phyloP scores from a whole-genome alignment of 2,113 vertebrate genomes.

The Columbina picui region DNA sequence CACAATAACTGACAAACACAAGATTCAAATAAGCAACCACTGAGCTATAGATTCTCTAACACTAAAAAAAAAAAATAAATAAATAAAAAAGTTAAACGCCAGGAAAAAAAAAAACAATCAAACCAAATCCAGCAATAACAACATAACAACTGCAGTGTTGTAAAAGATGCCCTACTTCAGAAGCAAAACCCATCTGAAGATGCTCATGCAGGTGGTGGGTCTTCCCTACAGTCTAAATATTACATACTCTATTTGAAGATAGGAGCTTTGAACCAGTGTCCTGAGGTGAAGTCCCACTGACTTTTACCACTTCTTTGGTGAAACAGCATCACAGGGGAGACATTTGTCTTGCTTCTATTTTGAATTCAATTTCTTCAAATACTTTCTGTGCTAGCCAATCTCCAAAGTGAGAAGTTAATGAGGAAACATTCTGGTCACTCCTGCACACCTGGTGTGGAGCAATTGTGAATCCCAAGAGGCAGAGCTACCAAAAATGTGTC shows the following conservation, averaged over 20 bases:
- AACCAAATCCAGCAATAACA: background rate
- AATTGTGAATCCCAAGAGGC: background rate
- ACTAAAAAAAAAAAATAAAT: background rate
- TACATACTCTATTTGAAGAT: background rate
- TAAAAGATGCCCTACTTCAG: background rate
- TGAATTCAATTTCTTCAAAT: background rate
- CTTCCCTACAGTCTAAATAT: background rate
- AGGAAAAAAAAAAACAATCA: background rate
- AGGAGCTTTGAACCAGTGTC: background rate
- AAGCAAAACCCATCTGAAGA: background rate
- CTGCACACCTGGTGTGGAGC: background rate
- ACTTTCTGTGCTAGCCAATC: background rate
- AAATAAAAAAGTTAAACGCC: background rate
- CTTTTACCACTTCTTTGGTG: background rate
- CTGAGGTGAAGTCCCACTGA: background rate
- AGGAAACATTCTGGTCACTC: background rate
- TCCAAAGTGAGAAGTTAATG: background rate
- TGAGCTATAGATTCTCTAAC: background rate
- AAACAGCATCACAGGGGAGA: background rate
- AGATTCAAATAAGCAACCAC: background rate
- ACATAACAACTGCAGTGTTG: background rate
- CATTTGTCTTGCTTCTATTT: background rate
- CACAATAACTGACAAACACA: background rate
- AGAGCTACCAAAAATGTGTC: background rate
- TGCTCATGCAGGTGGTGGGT: background rate